Evolutionary conservation across 2,888 invertebrate genomes (phyloP), one percentile per base, ranked within the genome.

Genomic region (Drosophila anomalipes): DNA sequence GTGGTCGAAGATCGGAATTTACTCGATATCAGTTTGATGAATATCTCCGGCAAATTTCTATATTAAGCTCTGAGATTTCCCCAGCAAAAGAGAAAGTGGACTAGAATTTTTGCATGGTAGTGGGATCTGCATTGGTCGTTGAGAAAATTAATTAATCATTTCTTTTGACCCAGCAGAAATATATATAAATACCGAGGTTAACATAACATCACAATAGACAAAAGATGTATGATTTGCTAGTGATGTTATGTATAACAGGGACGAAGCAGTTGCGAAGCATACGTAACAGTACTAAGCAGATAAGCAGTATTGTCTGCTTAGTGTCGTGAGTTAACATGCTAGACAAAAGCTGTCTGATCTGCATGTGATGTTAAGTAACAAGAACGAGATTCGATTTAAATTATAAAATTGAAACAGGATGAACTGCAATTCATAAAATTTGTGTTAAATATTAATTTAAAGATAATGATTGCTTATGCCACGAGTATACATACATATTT

Each of bases 271-370:
- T 22, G 3, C 44, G 6, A 22, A 22, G 22, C 22, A 16, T n/a
- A 9, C 22, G 7, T 47, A 22, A 22, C 14, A n/a, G 41, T 22
- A 22, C 41, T 5, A 5, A 12, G 2, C 22, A 12, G 41, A 41
- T 4, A 4, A 1, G 2, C 16, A 26, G 16, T 16, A 26, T 47
- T 7, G 7, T 9, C 47, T 47, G 16, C 16, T 47, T 9, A 16
- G 9, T 47, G 22, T 26, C 35, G 26, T 26, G 19, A 54, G 14
- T 12, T 37, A 39, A 39, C 7, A n/a, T 37, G 39, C 37, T 30
- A 3, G 56, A 57, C 56, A 56, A 39, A 57, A 39, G 39, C 39
- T 57, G 30, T 6, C 4, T 39, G 39, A 26, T 14, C 7, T 57
- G 16, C 19, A 26, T n/a, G 12, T n/a, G 0, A 39, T 37, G 37